Percentiles rank a stretch among this genome's conserved stretches.
phyloP scores from a whole-genome alignment of 2,888 invertebrate genomes.

The Macropis europaea region DNA sequence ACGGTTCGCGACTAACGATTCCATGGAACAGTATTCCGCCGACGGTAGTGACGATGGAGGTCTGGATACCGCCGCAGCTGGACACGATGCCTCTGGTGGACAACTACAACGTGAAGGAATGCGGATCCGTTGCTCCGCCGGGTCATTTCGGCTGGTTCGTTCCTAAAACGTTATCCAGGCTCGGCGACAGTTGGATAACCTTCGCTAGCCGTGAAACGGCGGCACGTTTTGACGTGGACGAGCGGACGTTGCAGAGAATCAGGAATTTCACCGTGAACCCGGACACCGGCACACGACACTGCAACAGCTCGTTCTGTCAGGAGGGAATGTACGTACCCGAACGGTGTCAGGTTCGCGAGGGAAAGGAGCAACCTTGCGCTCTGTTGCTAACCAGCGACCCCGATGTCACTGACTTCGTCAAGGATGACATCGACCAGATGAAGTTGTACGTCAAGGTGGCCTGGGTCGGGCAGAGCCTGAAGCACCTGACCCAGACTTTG shows the following conservation, averaged over 20 bases:
- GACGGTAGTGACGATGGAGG: constrained; percentile 85
- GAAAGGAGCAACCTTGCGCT: constrained; percentile 63
- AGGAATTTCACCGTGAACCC: constrained; percentile 71
- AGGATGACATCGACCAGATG: constrained; percentile 83
- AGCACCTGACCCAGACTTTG: constrained; percentile 77
- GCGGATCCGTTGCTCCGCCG: constrained; percentile 81
- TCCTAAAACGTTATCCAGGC: constrained; percentile 78
- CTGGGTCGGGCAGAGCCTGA: constrained; percentile 85
- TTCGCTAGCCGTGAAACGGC: constrained; percentile 80
- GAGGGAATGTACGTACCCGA: constrained; percentile 83
- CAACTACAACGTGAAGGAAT: constrained; percentile 79
- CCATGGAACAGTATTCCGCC: constrained; percentile 76
- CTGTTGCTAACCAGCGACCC: constrained; percentile 81
- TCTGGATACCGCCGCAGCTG: constrained; percentile 85
- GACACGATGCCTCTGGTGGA: constrained; percentile 80
- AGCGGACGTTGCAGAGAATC: constrained; percentile 71
- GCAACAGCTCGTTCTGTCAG: constrained; percentile 80
- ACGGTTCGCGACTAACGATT: constrained; percentile 6
- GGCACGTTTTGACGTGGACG: constrained; percentile 80
- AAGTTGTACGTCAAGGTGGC: constrained; percentile 84
- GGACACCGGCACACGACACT: constrained; percentile 77
- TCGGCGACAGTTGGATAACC: constrained; percentile 82
- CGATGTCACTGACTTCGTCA: constrained; percentile 82
- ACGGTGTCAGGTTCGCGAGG: constrained; percentile 79
- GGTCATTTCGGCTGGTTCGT: constrained; percentile 86